A percentile compares a stretch with the other conserved stretches of the same genome.
Conservation (phyloP, 2,888 invertebrate species). For the Drosophila neutralis region DNA sequence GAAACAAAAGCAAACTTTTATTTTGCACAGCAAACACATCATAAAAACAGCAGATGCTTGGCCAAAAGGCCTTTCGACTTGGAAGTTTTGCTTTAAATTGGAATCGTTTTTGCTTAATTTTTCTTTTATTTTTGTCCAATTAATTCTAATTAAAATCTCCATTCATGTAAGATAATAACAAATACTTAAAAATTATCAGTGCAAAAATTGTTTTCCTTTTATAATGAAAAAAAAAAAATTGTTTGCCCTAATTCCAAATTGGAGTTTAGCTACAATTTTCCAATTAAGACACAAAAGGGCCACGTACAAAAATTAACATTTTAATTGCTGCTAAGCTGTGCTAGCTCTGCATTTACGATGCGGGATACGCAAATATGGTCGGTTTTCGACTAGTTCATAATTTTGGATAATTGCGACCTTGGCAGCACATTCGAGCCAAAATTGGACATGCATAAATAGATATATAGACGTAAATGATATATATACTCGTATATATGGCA, state of each 20-base stretch:
- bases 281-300: neutral
- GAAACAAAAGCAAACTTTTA: conserved; percentile 42
- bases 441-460: neutral
- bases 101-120: conserved; percentile 24
- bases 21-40: conserved; percentile 36
- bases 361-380: neutral
- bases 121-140: neutral
- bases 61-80: conserved; percentile 27
- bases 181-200: neutral
- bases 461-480: conserved; percentile 5
- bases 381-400: neutral
- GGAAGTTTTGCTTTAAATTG: conserved; percentile 15
- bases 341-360: neutral
- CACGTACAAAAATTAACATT: neutral
- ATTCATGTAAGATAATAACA: neutral
- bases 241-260: neutral
- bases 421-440: conserved; percentile 2
- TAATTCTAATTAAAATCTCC: conserved; percentile 9
- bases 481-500: neutral
- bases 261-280: neutral
- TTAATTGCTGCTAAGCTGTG: neutral
- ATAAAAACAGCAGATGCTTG: conserved; percentile 26
- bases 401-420: conserved; percentile 3
- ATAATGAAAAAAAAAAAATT: neutral
- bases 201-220: neutral